A percentile compares a stretch with the other conserved stretches of the same genome.
These are phyloP conservation scores for Trichoplusia ni DNA, from an alignment of 1,140 invertebrate genomes.

Conservation along the genomic window DNA sequence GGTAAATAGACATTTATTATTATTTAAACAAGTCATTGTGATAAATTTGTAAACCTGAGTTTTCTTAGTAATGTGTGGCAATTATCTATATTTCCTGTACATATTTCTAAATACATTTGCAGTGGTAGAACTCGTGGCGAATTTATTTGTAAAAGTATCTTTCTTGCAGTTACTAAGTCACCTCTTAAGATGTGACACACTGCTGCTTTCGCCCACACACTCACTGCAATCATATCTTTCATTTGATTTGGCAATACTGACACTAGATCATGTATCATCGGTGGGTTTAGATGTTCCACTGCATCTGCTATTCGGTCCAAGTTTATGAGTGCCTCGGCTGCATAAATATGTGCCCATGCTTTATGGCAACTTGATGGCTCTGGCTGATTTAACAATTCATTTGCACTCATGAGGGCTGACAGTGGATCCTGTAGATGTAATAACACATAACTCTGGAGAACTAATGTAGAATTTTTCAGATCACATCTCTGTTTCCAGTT, in stretches of 20 bases:
- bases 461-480: constrained; percentile 85
- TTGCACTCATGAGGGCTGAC: constrained; percentile 90
- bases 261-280: constrained; percentile 84
- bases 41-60: constrained; percentile 57
- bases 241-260: constrained; percentile 68
- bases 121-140: constrained; percentile 73
- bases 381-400: constrained; percentile 84
- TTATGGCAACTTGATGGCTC: constrained; percentile 81
- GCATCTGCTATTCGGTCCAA: constrained; percentile 92
- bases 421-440: constrained; percentile 93
- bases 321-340: constrained; percentile 93
- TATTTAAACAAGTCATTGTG: constrained; percentile 38
- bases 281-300: constrained; percentile 91
- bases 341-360: constrained; percentile 93
- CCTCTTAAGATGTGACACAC: constrained; percentile 75
- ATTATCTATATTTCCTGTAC: constrained; percentile 77
- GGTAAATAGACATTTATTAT: constrained; percentile 17
- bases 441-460: constrained; percentile 91
- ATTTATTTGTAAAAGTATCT: constrained; percentile 75
- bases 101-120: constrained; percentile 80
- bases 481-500: constrained; percentile 76
- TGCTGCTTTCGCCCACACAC: constrained; percentile 77
- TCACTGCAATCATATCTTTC: constrained; percentile 72
- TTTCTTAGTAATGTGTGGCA: constrained; percentile 75
- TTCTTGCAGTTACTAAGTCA: constrained; percentile 71